Base-by-base conservation (phyloP, 2,113 vertebrate species). In the Cyanistes caeruleus region DNA sequence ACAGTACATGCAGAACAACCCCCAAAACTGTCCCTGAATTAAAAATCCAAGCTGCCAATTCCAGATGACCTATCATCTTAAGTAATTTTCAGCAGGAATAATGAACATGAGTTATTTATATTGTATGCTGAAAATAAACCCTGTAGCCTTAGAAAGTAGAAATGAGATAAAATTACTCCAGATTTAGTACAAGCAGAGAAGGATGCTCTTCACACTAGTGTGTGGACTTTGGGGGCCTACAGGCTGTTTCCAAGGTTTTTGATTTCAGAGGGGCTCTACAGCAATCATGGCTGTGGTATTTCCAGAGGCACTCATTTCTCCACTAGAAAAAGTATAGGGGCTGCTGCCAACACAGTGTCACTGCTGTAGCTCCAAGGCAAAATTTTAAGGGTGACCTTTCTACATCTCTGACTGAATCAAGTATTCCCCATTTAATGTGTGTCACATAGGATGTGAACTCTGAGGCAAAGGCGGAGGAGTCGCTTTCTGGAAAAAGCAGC, bases 401-500 rank as follows among this genome's bases (percentile, higher is more conserved):
- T 63, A 7, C 43, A 48, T 84, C 70, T 89, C 52, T 72, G 77
- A 24, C 33, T 44, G 65, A 59, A 60, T 43, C 2, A 17, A 24
- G 70, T 84, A n/a, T 15, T 20, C 28, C 43, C 31, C 5, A 1
- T 48, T 93, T 74, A 35, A 55, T 19, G 37, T 60, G 59, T 92
- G 84, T 81, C 89, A 48, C 48, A 24, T 3, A 43, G 53, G 81
- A 89, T 9, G 1, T 79, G 81, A 96, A 48, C 87, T 76, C 53
- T 9, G 72, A 76, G 63, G 63, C 59, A 87, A 35, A 81, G 56
- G 72, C 9, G 0, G 44, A 90, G 75, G 87, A 92, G 69, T 33
- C 0, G 16, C 90, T 79, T 90, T 93, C 86, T 90, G 92, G 81
- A 73, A 90, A 84, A 89, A 92, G 80, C 93, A 95, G 92, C 90